Conservation (phyloP, 2,888 invertebrate genomes). For the Sminthurinus aureus region DNA sequence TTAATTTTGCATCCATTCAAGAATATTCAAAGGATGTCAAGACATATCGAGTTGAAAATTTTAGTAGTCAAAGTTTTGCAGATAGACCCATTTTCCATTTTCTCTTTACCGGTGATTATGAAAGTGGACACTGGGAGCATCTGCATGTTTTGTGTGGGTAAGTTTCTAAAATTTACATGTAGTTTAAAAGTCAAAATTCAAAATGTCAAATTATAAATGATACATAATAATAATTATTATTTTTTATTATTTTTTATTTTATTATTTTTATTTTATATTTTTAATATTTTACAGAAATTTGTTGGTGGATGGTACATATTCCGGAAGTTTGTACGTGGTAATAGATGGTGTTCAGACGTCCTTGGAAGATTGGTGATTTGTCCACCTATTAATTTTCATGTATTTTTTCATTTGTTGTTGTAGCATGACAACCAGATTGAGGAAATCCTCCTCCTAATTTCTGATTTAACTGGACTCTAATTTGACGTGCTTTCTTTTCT, state of each 20-base stretch:
- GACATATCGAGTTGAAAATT: constrained; percentile 54
- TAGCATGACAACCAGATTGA: not conserved
- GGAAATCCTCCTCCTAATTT: not conserved
- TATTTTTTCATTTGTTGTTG: not conserved
- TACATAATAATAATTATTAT: not conserved
- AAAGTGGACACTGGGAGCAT: constrained; percentile 55
- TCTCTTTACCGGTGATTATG: constrained; percentile 54
- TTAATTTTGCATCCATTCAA: constrained; percentile 54
- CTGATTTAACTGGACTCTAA: not conserved
- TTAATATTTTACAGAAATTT: not conserved
- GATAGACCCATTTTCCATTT: constrained; percentile 47
- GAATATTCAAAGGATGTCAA: constrained; percentile 47
- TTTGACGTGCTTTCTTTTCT: not conserved
- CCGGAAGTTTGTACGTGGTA: constrained; percentile 41
- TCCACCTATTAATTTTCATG: not conserved
- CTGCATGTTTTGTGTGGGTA: not conserved
- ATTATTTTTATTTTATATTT: not conserved
- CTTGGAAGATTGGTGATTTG: constrained; percentile 48
- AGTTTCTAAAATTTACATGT: not conserved
- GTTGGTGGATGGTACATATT: constrained; percentile 46
- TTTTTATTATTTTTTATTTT: too few relatives aligned
- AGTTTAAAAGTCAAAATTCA: not conserved
- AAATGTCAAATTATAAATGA: not conserved
- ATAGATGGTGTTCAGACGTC: constrained; percentile 47
- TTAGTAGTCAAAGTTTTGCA: not conserved